phyloP scores from a whole-genome alignment of 64 coral and sea anemone genomes.

The Cladopsammia gracilis region DNA sequence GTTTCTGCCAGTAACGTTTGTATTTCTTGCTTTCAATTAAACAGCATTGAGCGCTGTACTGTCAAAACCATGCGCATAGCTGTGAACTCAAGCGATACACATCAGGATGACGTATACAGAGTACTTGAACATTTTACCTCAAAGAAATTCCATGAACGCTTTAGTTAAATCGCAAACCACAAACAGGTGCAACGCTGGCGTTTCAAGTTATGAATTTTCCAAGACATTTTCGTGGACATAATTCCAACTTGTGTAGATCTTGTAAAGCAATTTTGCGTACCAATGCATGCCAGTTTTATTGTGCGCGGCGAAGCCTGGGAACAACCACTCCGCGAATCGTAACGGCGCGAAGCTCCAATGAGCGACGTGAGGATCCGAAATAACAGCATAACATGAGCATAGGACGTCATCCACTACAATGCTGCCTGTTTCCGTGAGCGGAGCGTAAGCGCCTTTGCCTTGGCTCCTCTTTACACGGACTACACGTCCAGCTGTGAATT shows the following conservation, averaged over 20 bases:
- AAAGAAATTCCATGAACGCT: slow-evolving; percentile 6
- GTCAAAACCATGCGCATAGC: not conserved
- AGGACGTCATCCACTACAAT: slow-evolving; percentile 75
- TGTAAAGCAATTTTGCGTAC: slow-evolving; percentile 69
- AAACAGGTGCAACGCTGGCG: not conserved
- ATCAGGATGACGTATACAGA: not conserved
- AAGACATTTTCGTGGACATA: slow-evolving; percentile 2
- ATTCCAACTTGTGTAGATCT: slow-evolving; percentile 59
- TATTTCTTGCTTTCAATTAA: not conserved
- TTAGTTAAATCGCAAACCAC: not conserved
- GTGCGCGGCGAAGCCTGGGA: slow-evolving; percentile 46
- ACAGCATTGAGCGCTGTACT: not conserved
- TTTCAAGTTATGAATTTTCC: not conserved
- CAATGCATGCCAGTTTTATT: slow-evolving; percentile 67
- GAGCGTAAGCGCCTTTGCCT: slow-evolving; percentile 73
- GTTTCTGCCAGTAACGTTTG: not conserved
- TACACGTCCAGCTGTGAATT: slow-evolving; percentile 70
- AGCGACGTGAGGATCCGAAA: slow-evolving; percentile 50
- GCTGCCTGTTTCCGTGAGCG: slow-evolving; percentile 84
- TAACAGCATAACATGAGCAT: slow-evolving; percentile 83
- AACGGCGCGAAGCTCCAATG: slow-evolving; percentile 86
- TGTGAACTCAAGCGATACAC: slow-evolving; percentile 5
- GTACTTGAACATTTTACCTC: not conserved
- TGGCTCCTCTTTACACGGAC: slow-evolving; percentile 6
- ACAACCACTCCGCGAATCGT: slow-evolving; percentile 45